Base-by-base conservation (phyloP, 2,113 vertebrate species). In the Nerophis ophidion region DNA sequence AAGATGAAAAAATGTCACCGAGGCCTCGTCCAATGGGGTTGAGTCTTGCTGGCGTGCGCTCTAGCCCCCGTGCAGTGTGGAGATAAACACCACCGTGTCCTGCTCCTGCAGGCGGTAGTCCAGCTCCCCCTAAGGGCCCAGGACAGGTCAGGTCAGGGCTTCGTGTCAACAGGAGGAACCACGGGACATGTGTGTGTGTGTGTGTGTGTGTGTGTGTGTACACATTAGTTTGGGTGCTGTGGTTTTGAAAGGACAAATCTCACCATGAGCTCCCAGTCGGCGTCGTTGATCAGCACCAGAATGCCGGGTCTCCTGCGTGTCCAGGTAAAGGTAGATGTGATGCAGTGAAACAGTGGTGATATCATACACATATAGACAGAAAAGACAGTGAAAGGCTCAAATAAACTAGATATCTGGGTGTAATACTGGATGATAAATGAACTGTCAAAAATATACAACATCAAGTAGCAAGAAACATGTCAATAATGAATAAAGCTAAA, bases 211-310 rank as follows among this genome's bases (percentile, higher is more conserved):
- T 17, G 38, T 38, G 52, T 55, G 15, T 19, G 16, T 42, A 16
- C 9, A 17, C 33, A 38, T 42, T 56, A 56, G 53, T 36, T n/a
- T 56, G 13, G n/a, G 54, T 11, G 36, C 54, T 56, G 26, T 26
- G 26, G 26, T 26, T 26, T 26, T 26, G 2, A 26, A 3, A 26
- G 4, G 26, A 26, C 2, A 26, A 3, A 10, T 87, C 94, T 92
- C 85, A 99, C 97, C 97, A 98, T 94, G 75, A 99, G 88, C 45
- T 99, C 96, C 97, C 95, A 98, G 90, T 99, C 97, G 66, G 95
- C 91, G 19, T 98, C 93, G 8, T 99, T 98, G 89, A 99, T 90
- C 72, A 99, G 93, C 79, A 99, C 95, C 79, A 98, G 89, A 72
- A 99, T 98, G 60, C 97, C 97, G 3, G 97, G 97, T 71, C 95